These are phyloP conservation scores for Ardeotis arabs DNA, from an alignment of 2,113 vertebrate genomes.

Conservation along the genomic window DNA sequence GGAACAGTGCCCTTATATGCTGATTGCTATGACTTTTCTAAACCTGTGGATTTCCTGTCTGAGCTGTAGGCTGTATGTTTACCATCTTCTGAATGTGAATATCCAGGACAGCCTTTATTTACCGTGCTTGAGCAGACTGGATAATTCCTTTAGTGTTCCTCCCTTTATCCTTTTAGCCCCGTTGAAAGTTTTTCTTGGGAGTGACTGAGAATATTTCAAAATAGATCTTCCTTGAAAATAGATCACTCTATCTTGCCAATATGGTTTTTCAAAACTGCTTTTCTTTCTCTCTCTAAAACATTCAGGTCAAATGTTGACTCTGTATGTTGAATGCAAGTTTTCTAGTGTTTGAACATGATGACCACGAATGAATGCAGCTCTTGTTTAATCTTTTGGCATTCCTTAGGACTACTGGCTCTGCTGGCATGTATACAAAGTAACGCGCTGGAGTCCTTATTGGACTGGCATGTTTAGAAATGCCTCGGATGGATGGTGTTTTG, in stretches of 20 bases:
- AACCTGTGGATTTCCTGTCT: not conserved
- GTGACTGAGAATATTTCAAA: not conserved
- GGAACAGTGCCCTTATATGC: not conserved
- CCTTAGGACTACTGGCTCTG: constrained; percentile 30
- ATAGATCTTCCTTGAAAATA: not conserved
- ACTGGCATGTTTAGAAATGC: constrained; percentile 49
- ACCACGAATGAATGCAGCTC: constrained; percentile 41
- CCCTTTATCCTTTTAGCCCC: not conserved
- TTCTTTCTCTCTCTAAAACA: constrained; percentile 23
- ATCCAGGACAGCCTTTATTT: not conserved
- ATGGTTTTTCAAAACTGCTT: constrained; percentile 21
- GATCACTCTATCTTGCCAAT: not conserved
- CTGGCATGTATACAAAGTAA: constrained; percentile 8
- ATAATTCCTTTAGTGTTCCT: not conserved
- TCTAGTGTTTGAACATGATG: constrained; percentile 40
- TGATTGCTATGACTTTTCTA: not conserved
- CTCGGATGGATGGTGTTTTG: constrained; percentile 53
- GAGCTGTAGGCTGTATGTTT: not conserved
- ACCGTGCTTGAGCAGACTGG: not conserved
- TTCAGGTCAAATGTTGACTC: constrained; percentile 40
- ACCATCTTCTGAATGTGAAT: not conserved
- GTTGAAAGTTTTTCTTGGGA: constrained; percentile 29
- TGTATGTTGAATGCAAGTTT: constrained; percentile 45
- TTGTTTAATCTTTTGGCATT: constrained; percentile 65
- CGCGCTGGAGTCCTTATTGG: constrained; percentile 40